A percentile compares a stretch with the other conserved stretches of the same genome.
Evolutionary conservation across 2,797 vertebrate species (phyloP).

Genomic region (Darevskia mixta): DNA sequence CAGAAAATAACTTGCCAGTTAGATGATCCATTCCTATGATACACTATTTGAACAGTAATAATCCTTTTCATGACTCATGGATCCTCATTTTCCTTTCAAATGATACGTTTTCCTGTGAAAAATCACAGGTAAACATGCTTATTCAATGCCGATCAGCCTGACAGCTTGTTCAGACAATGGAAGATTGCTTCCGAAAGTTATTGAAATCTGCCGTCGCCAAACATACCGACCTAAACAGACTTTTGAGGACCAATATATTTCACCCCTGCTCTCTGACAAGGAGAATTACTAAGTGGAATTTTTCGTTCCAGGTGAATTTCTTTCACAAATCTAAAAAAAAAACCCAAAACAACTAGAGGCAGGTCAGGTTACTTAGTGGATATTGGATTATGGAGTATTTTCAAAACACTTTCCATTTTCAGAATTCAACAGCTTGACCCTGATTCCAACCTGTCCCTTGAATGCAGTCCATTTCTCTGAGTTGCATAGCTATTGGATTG

Average conservation of each 20-base stretch:
- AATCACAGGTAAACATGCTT: constrained; percentile 66
- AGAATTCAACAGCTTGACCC: not conserved
- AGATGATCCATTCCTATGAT: constrained; percentile 50
- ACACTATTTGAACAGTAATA: constrained; percentile 65
- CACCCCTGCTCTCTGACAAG: constrained; percentile 41
- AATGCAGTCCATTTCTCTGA: constrained; percentile 5
- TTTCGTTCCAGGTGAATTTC: constrained; percentile 55
- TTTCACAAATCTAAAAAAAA: constrained; percentile 46
- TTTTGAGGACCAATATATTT: constrained; percentile 49
- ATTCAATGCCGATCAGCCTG: constrained; percentile 52
- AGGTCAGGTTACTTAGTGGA: constrained; percentile 21
- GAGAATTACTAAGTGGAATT: constrained; percentile 51
- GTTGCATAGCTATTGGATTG: constrained; percentile 38
- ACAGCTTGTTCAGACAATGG: constrained; percentile 51
- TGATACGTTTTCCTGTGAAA: constrained; percentile 54
- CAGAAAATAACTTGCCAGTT: constrained; percentile 60
- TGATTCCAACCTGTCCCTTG: constrained; percentile 11
- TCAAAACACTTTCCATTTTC: constrained; percentile 1
- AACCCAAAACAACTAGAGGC: not conserved
- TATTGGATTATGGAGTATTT: constrained; percentile 8
- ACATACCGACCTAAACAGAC: constrained; percentile 49
- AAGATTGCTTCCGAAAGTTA: constrained; percentile 65
- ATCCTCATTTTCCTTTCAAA: constrained; percentile 68
- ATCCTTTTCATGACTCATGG: constrained; percentile 52
- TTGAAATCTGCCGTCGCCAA: constrained; percentile 63